Percentiles rank a stretch among this genome's conserved stretches.
Conservation (phyloP, 2,113 vertebrate genomes). For the Myanophis thanlyinensis region DNA sequence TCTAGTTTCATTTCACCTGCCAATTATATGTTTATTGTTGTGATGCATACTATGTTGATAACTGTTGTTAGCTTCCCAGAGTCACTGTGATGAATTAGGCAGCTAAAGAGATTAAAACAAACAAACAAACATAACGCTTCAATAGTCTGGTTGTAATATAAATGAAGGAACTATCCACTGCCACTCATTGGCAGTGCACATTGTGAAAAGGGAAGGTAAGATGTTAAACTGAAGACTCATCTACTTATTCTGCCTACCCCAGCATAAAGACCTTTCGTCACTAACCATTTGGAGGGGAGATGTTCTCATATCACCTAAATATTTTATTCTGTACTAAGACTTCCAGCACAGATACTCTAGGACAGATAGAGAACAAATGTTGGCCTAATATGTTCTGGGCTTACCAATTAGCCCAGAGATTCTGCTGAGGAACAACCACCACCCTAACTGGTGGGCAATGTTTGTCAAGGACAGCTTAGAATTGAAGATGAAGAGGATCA, state of each 20-base stretch:
- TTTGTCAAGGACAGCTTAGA: background rate
- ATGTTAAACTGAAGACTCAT: background rate
- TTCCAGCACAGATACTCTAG: background rate
- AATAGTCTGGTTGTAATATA: background rate
- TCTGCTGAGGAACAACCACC: background rate
- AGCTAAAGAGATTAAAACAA: background rate
- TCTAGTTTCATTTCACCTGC: background rate
- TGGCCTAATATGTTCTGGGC: background rate
- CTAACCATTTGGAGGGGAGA: background rate
- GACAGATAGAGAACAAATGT: background rate
- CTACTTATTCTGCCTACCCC: background rate
- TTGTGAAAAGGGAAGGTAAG: background rate
- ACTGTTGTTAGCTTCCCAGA: background rate
- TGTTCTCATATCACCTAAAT: background rate
- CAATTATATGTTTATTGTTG: background rate
- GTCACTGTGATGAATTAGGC: background rate
- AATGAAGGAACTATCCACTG: background rate
- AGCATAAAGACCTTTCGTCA: background rate
- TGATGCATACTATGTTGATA: background rate
- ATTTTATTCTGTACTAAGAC: background rate
- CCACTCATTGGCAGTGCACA: background rate
- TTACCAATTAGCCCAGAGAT: background rate
- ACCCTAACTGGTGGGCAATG: background rate
- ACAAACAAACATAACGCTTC: background rate
- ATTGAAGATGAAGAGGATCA: too few species aligned